Conservation (phyloP, 2,888 invertebrate species). For the Corbicula japonica region DNA sequence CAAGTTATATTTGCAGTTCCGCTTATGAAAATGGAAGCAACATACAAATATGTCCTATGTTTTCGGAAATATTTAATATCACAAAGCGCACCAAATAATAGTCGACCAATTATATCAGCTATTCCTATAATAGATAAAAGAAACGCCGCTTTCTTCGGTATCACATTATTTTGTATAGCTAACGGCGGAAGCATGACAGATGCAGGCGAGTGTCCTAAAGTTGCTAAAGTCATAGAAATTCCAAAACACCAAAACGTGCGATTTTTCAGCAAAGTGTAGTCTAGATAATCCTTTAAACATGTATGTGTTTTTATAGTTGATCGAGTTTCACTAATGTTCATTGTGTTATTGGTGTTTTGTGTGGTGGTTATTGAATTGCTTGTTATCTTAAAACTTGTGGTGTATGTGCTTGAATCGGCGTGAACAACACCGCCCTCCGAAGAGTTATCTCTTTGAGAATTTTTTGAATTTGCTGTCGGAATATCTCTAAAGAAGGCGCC, state of each 20-base stretch:
- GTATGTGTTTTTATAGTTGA: too few species aligned
- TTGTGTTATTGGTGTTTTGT: too few species aligned
- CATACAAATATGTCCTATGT: conserved; percentile 44
- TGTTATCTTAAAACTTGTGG: too few species aligned
- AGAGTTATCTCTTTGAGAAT: too few species aligned
- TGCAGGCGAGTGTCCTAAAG: conserved; percentile 60
- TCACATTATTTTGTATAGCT: conserved; percentile 51
- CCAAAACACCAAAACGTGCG: conserved; percentile 65
- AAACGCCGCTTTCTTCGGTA: conserved; percentile 58
- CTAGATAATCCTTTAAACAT: conserved; percentile 46
- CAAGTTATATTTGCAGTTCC: conserved; percentile 29
- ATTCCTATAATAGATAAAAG: conserved; percentile 70
- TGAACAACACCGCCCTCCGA: too few species aligned
- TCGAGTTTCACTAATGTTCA: too few species aligned
- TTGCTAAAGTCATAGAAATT: conserved; percentile 54
- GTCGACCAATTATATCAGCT: conserved; percentile 67
- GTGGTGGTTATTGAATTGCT: too few species aligned
- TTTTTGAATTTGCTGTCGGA: neutral
- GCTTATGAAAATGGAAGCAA: conserved; percentile 40
- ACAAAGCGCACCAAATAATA: conserved; percentile 71
- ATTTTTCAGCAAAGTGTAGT: conserved; percentile 65
- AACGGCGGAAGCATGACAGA: conserved; percentile 35
- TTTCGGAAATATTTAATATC: conserved; percentile 59
- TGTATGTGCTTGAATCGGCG: too few species aligned
- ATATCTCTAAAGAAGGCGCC: conserved; percentile 64